A percentile compares a stretch with the other conserved stretches of the same genome.
phyloP scores from a whole-genome alignment of 64 coral and sea anemone genomes.

The Cladopsammia gracilis region DNA sequence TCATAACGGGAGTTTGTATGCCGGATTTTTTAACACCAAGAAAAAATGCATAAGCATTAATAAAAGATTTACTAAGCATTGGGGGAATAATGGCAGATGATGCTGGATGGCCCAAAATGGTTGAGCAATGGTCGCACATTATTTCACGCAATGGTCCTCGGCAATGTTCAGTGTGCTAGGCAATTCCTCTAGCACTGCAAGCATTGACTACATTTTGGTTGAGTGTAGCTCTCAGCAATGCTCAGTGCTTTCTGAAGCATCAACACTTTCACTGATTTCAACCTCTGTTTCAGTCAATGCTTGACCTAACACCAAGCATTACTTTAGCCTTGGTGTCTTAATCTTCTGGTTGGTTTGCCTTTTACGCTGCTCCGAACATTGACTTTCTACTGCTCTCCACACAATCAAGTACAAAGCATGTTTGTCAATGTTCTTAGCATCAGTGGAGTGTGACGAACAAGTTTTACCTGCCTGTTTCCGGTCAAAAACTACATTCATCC shows the following conservation, averaged over 20 bases:
- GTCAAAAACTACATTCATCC: neutral
- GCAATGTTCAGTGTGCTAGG: conserved; percentile 14
- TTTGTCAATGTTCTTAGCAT: conserved; percentile 39
- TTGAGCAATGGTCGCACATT: neutral
- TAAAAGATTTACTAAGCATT: conserved; percentile 2
- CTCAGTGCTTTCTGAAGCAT: conserved; percentile 49
- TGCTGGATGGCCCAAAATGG: conserved; percentile 18
- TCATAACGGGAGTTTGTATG: conserved; percentile 8
- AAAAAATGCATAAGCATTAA: neutral
- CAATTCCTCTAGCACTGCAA: conserved; percentile 35
- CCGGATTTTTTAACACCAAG: conserved; percentile 2
- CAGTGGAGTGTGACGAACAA: conserved; percentile 6
- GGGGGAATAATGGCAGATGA: conserved; percentile 11
- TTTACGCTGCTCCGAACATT: conserved; percentile 25
- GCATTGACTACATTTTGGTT: conserved; percentile 42
- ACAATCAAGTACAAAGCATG: conserved; percentile 39
- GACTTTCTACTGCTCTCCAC: conserved; percentile 40
- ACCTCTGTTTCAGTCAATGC: conserved; percentile 19
- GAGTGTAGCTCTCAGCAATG: conserved; percentile 58
- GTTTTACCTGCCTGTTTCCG: conserved; percentile 1
- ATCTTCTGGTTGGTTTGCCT: conserved; percentile 29
- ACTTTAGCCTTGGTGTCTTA: conserved; percentile 2
- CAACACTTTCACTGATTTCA: conserved; percentile 54
- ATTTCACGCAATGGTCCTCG: conserved; percentile 1
- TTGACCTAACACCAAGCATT: conserved; percentile 19